Base-by-base conservation (phyloP, 2,888 invertebrate genomes). In the Hartigia nigra region DNA sequence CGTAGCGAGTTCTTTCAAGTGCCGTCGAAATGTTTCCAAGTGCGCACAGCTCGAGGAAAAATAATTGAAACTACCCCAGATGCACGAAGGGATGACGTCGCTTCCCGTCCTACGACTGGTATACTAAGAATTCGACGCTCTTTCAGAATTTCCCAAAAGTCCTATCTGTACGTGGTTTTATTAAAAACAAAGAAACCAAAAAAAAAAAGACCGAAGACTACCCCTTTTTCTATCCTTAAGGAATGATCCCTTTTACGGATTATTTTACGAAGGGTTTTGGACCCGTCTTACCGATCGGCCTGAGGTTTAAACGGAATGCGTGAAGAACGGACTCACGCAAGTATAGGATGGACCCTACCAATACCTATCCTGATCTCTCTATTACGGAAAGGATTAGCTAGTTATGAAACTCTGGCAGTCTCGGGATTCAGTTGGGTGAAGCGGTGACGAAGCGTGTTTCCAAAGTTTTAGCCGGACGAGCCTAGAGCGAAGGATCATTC, bases 331-430 rank as follows among this genome's bases (percentile, higher is more conserved):
- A 55, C 55, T 23, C 39, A 39, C 39, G 23, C 23, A 39, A 39
- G 39, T 55, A 23, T 55, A 23, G 55, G 55, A 2, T 55, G 55
- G 55, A 9, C 55, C 39, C 39, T 5, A 55, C 39, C 39, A 0
- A 55, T 55, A 55, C 23, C 55, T n/a, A n/a, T 37, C 82, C 82
- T 87, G 88, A 90, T 90, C 87, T 89, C 89, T 88, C 86, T 87
- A 91, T 90, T 90, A 90, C 88, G 82, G 84, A 83, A 82, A 81
- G 87, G 90, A 90, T 90, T 90, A 89, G 88, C 87, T 87, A 87
- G 88, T 90, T 90, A 88, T 87, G 89, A 89, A 90, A 89, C 88
- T 90, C 85, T 78, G 83, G 79, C 80, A 55, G 55, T 55, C 81
- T 80, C 74, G 23, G 55, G 74, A 39, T 76, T 76, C 70, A n/a